Evolutionary conservation across 2,888 invertebrate species (phyloP).

Genomic region (Sphecodes monilicornis): DNA sequence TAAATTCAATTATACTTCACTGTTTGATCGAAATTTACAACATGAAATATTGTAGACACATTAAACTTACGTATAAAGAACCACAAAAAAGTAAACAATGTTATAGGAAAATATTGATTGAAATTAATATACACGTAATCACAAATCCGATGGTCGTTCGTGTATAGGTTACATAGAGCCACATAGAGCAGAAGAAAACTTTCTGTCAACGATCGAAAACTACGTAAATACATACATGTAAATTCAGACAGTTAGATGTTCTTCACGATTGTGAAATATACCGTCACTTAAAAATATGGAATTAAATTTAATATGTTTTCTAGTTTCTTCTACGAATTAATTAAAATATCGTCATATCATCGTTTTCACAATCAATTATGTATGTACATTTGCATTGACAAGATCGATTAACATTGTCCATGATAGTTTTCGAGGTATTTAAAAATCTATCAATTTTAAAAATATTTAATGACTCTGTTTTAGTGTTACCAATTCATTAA

Average conservation of each 20-base stretch:
- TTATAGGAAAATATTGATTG: conserved; percentile 25
- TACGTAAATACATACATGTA: conserved; percentile 26
- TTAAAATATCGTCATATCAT: not conserved
- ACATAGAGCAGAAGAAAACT: conserved; percentile 20
- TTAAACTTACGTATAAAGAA: conserved; percentile 26
- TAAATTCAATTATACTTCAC: not conserved
- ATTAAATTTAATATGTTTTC: conserved; percentile 3
- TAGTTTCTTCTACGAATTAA: not conserved
- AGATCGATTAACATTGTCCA: conserved; percentile 4
- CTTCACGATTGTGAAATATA: conserved; percentile 17
- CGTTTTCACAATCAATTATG: conserved; percentile 1
- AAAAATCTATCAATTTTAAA: not conserved
- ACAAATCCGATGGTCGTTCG: conserved; percentile 23
- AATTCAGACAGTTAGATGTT: conserved; percentile 11
- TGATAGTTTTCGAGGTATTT: not conserved
- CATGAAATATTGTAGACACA: not conserved
- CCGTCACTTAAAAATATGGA: not conserved
- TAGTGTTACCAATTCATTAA: not conserved
- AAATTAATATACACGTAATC: conserved; percentile 31
- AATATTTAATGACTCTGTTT: not conserved
- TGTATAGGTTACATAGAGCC: conserved; percentile 33
- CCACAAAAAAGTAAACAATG: conserved; percentile 12
- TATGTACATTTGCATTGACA: not conserved
- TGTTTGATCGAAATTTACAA: not conserved
- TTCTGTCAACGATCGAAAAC: conserved; percentile 17